Conservation (phyloP, 2,113 vertebrate genomes). For the Chlamydotis undulata region DNA sequence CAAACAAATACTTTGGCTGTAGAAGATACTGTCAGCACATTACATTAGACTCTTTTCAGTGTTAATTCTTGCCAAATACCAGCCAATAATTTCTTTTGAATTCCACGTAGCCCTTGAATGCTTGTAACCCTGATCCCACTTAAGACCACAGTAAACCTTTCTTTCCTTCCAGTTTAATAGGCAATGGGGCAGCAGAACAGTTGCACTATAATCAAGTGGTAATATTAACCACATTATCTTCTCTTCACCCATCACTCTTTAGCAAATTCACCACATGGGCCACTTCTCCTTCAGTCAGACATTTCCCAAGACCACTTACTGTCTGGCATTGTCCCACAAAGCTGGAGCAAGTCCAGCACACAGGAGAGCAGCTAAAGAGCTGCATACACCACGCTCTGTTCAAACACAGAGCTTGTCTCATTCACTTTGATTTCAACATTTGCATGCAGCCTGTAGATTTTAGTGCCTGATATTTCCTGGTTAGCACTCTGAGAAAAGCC, state of each 20-base stretch:
- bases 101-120: neutral
- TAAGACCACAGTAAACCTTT: neutral
- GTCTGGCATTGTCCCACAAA: neutral
- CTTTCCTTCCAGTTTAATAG: neutral
- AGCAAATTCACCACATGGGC: neutral
- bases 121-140: neutral
- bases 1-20: neutral
- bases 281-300: neutral
- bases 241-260: neutral
- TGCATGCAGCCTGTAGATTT: neutral
- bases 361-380: neutral
- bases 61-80: neutral
- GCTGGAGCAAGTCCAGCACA: fast-evolving
- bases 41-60: neutral
- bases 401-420: neutral
- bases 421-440: neutral
- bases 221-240: neutral
- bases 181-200: neutral
- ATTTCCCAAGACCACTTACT: neutral
- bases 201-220: neutral
- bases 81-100: neutral
- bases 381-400: neutral
- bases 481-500: neutral
- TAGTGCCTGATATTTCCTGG: neutral
- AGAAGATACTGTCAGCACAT: neutral